phyloP scores from a whole-genome alignment of 1,140 invertebrate genomes.

The Diprion similis region DNA sequence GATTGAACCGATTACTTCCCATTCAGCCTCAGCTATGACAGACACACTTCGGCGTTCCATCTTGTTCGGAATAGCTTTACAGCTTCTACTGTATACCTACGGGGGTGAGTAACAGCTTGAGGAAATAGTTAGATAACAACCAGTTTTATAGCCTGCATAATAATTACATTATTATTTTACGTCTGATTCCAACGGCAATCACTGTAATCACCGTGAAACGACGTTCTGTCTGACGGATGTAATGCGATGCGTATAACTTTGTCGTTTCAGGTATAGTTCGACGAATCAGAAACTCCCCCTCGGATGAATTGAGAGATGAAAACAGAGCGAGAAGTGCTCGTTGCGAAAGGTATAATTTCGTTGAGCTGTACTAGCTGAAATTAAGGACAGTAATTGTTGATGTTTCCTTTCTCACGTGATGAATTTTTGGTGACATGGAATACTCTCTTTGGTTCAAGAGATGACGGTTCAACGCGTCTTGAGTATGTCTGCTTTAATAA shows the following conservation, averaged over 20 bases:
- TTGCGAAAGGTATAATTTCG: too few species aligned
- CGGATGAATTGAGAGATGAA: too few species aligned
- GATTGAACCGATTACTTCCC: background rate
- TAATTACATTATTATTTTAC: constrained; percentile 38
- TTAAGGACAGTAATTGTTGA: too few species aligned
- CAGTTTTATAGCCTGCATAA: constrained; percentile 32
- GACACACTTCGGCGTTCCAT: constrained; percentile 10
- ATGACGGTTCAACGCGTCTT: background rate
- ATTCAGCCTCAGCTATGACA: constrained; percentile 2
- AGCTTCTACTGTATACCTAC: too few species aligned
- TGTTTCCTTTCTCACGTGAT: too few species aligned
- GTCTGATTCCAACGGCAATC: constrained; percentile 35
- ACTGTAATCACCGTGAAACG: constrained; percentile 31
- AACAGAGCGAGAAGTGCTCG: too few species aligned
- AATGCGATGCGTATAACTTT: too few species aligned
- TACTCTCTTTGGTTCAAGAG: background rate
- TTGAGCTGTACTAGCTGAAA: too few species aligned
- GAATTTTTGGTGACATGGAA: background rate
- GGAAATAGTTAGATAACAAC: constrained; percentile 35
- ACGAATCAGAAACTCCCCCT: too few species aligned
- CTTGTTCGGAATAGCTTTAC: background rate
- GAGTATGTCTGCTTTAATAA: background rate
- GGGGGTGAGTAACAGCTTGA: constrained; percentile 34
- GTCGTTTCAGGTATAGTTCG: too few species aligned
- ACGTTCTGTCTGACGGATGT: background rate